These are phyloP conservation scores for Maccullochella peelii DNA, from an alignment of 2,113 vertebrate genomes.

Conservation along the genomic window DNA sequence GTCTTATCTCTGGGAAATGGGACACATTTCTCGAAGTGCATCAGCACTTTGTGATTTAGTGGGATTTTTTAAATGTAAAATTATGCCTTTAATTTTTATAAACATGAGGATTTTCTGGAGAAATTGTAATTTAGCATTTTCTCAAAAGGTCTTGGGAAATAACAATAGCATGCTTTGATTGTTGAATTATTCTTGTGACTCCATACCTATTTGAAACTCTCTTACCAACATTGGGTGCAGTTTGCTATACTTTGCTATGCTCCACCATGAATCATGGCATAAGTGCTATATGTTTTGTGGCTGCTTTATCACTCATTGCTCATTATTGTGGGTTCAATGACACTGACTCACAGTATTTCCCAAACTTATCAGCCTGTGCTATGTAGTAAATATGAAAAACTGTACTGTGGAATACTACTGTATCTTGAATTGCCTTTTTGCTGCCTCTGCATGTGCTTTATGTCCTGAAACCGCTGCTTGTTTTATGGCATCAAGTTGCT, in stretches of 20 bases:
- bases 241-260: neutral
- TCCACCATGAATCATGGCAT: neutral
- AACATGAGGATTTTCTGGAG: neutral
- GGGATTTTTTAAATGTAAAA: neutral
- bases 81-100: neutral
- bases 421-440: neutral
- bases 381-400: neutral
- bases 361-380: neutral
- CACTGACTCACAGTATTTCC: neutral
- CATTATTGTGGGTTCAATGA: neutral
- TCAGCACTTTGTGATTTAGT: neutral
- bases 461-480: neutral
- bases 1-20: neutral
- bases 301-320: constrained; percentile 11
- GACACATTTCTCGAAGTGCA: neutral
- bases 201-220: neutral
- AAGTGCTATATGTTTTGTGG: constrained; percentile 6
- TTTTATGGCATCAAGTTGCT: constrained; percentile 8
- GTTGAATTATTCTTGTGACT: neutral
- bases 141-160: neutral
- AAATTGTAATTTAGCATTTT: neutral
- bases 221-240: neutral
- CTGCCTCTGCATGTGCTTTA: constrained; percentile 48
- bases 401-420: neutral
- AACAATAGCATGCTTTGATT: neutral